These are phyloP conservation scores for Megalops cyprinoides DNA, from an alignment of 2,797 vertebrate genomes.

Conservation along the genomic window DNA sequence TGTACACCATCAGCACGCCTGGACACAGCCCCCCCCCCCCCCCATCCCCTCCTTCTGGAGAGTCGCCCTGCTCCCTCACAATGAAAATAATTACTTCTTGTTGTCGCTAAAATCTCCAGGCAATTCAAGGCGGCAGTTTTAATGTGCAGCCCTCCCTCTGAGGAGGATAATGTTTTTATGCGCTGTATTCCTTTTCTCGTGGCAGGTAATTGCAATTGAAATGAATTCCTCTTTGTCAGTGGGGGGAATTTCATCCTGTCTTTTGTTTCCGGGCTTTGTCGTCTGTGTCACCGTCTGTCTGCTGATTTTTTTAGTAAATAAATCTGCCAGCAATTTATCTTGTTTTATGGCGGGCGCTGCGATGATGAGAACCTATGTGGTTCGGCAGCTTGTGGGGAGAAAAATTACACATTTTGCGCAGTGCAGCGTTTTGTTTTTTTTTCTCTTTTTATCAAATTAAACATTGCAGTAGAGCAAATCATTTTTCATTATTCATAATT, in stretches of 20 bases:
- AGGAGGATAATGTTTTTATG: constrained; percentile 53
- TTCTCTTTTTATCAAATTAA: constrained; percentile 69
- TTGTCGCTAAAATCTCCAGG: constrained; percentile 33
- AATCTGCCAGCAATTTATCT: neutral
- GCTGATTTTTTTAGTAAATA: constrained; percentile 41
- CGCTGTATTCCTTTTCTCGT: constrained; percentile 37
- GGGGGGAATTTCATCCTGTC: constrained; percentile 48
- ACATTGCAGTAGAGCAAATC: neutral
- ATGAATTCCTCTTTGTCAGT: constrained; percentile 50
- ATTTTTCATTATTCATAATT: constrained; percentile 1
- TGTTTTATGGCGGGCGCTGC: neutral
- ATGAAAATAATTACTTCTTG: constrained; percentile 46
- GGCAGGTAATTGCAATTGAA: constrained; percentile 56
- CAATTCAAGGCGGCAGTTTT: constrained; percentile 42
- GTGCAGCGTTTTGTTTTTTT: neutral
- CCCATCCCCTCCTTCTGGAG: constrained; percentile 23
- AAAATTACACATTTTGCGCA: neutral
- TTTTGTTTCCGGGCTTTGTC: constrained; percentile 61
- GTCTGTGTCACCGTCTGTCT: constrained; percentile 33
- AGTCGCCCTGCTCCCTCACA: constrained; percentile 41
- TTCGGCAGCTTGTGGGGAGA: too few species aligned
- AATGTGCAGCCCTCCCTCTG: constrained; percentile 28
- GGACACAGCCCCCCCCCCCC: constrained; percentile 24
- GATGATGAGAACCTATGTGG: neutral
- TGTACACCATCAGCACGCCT: constrained; percentile 42